These are phyloP conservation scores for Mormyrus iriodes DNA, from an alignment of 2,113 vertebrate genomes.

Conservation along the genomic window DNA sequence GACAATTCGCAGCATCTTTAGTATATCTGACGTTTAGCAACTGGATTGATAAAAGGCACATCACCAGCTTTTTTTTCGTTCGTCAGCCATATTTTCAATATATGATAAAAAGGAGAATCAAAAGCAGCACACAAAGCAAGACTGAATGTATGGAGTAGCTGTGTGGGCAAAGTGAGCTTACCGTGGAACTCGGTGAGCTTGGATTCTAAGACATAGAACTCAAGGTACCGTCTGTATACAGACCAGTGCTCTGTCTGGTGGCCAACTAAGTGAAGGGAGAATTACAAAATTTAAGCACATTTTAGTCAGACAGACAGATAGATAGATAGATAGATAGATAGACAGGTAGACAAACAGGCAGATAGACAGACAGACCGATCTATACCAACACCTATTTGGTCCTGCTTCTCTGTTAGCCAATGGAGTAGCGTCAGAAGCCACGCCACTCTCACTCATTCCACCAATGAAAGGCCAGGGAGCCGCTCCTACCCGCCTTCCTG, in stretches of 20 bases:
- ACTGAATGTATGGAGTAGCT: background rate
- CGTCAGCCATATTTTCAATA: background rate
- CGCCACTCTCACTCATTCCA: background rate
- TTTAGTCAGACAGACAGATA: background rate
- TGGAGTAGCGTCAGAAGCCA: background rate
- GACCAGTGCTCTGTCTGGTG: slow-evolving; percentile 92
- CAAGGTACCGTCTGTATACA: slow-evolving; percentile 88
- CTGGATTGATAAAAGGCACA: background rate
- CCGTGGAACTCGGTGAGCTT: slow-evolving; percentile 97
- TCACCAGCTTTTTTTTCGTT: background rate
- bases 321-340: too few relatives aligned
- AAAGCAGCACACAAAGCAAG: slow-evolving; percentile 6
- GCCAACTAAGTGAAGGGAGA: slow-evolving; percentile 66
- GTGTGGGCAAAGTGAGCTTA: slow-evolving; percentile 45
- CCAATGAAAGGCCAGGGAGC: background rate
- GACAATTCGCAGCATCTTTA: background rate
- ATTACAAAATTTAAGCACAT: background rate
- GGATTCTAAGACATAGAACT: slow-evolving; percentile 95
- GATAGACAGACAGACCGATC: background rate
- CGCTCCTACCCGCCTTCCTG: slow-evolving; percentile 73
- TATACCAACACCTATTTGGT: background rate
- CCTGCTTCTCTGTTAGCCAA: background rate
- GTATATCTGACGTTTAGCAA: background rate
- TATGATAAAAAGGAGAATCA: background rate
- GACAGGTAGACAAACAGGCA: background rate